phyloP scores from a whole-genome alignment of 1,140 invertebrate genomes.

The Hylaeus volcanicus region DNA sequence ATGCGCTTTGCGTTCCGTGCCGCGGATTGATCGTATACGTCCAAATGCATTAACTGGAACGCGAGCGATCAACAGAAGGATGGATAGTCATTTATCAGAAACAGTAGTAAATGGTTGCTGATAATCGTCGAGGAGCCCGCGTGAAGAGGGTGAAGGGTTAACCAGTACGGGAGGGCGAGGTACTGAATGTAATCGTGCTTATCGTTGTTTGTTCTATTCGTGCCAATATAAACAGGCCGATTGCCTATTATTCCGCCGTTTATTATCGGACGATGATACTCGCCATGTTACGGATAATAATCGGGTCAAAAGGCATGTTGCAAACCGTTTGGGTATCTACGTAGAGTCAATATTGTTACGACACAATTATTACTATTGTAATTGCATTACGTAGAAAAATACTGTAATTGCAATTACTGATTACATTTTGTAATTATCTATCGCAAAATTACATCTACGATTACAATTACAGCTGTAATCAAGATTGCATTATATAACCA shows the following conservation, averaged over 20 bases:
- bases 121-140: slow-evolving; percentile 12
- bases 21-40: neutral
- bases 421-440: no score
- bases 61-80: neutral
- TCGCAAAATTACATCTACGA: no score
- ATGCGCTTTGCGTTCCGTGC: slow-evolving; percentile 11
- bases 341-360: no score
- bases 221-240: slow-evolving; percentile 9
- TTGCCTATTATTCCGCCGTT: slow-evolving; percentile 35
- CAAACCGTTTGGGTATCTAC: neutral
- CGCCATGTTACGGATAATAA: slow-evolving; percentile 37
- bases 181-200: slow-evolving; percentile 30
- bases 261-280: slow-evolving; percentile 31
- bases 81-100: slow-evolving; percentile 36
- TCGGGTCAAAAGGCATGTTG: slow-evolving; percentile 14
- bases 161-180: neutral
- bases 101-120: slow-evolving; percentile 19
- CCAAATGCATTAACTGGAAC: slow-evolving; percentile 25
- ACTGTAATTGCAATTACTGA: no score
- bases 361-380: no score
- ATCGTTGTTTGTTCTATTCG: slow-evolving; percentile 42
- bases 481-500: no score
- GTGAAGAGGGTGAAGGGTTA: neutral
- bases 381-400: no score
- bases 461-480: no score